Evolutionary conservation across 2,797 vertebrate genomes (phyloP), one percentile per base, ranked within the genome.

Genomic region (Melopsittacus undulatus): DNA sequence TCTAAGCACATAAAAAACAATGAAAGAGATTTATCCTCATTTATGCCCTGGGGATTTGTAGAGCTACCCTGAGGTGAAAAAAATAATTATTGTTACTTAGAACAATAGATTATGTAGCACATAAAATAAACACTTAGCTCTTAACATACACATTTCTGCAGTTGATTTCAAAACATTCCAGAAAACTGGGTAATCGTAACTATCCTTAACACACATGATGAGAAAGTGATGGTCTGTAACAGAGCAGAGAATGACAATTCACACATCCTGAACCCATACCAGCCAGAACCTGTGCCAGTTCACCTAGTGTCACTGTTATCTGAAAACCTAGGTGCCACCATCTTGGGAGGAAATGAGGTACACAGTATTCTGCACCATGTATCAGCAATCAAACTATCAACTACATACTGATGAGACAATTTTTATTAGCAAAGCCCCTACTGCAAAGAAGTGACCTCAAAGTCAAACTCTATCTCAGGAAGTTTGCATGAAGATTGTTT

Each of bases 101-200:
- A 91, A 94, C 67, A 92, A 89, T 72, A 83, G 36, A 93, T 40
- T 70, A 74, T 18, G 13, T 61, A 78, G 51, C 61, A 92, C 73
- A 68, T 83, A 87, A 95, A 93, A 88, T 57, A 91, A 95, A 88
- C 30, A 84, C 30, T 70, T 82, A 74, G 36, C 7, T 93, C 62
- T 91, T 52, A 76, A 76, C 22, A 42, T 0, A 84, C 40, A 68
- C n/a, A 68, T 57, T 89, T 36, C 61, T 90, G 62, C 43, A 40
- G 27, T 23, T 29, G 38, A 75, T 89, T 95, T 81, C 59, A 67
- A 93, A 89, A 66, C 26, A 75, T 34, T 72, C 30, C 1, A 2
- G 73, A 91, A 69, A 89, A 45, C 5, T 49, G 32, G 29, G 8
- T 40, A 89, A 85, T 29, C 10, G 14, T 67, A 82, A 72, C 36